Evolutionary conservation across 2,113 vertebrate genomes (phyloP).

Genomic region (Myotis brandtii): DNA sequence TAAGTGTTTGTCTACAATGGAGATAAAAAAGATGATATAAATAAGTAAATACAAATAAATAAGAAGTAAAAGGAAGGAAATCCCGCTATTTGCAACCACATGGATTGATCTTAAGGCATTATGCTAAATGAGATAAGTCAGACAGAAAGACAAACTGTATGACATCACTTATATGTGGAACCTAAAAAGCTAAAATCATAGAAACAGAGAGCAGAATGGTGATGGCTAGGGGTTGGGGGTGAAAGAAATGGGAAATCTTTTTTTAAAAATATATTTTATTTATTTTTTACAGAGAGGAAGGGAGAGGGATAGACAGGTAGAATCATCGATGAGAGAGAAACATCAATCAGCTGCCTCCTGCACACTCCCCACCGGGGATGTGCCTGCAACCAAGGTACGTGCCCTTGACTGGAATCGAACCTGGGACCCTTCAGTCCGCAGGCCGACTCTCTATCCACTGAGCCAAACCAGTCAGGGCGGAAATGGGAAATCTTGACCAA

Average conservation of each 20-base stretch:
- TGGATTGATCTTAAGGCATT: not conserved
- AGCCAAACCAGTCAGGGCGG: too few relatives aligned
- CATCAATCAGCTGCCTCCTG: too few relatives aligned
- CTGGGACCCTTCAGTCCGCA: too few relatives aligned
- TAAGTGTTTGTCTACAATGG: not conserved
- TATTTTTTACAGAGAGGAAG: too few relatives aligned
- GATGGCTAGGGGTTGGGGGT: not conserved
- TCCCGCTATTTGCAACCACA: not conserved
- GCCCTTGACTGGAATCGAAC: too few relatives aligned
- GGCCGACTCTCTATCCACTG: too few relatives aligned
- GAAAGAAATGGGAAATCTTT: not conserved
- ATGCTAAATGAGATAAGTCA: not conserved
- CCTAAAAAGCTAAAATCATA: not conserved
- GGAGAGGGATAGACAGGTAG: too few relatives aligned
- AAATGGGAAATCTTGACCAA: not conserved
- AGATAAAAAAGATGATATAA: not conserved
- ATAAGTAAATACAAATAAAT: not conserved
- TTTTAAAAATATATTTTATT: too few relatives aligned
- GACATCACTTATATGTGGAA: not conserved
- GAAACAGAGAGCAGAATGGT: not conserved
- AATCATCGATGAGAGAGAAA: too few relatives aligned
- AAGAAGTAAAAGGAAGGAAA: not conserved
- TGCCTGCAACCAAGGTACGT: too few relatives aligned
- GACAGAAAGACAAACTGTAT: not conserved
- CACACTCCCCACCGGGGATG: too few relatives aligned